Conservation (phyloP, 2,797 vertebrate species). For the Eidolon dupreanum region DNA sequence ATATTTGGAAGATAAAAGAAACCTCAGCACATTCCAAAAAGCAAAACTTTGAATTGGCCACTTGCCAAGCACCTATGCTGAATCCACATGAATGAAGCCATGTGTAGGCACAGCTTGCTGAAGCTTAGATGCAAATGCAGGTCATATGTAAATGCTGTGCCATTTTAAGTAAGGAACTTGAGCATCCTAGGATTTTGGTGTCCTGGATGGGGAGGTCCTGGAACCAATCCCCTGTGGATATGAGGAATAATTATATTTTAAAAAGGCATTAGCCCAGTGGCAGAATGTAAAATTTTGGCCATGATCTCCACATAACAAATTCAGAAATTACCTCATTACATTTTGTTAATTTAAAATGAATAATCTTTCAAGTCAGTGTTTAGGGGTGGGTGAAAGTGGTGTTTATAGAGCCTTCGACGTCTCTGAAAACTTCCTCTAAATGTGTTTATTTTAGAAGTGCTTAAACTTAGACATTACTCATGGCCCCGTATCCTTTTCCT, state of each 20-base stretch:
- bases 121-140: neutral
- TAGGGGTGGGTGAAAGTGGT: neutral
- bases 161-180: neutral
- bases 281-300: neutral
- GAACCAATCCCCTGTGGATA: neutral
- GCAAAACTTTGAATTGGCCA: neutral
- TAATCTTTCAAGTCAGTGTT: neutral
- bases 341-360: conserved; percentile 14
- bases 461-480: neutral
- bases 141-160: neutral
- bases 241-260: neutral
- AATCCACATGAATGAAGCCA: neutral
- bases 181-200: neutral
- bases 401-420: neutral
- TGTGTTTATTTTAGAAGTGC: conserved; percentile 18
- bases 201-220: neutral
- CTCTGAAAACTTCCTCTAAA: neutral
- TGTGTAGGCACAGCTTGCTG: neutral
- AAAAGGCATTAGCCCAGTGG: neutral
- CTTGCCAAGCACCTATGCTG: neutral
- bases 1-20: neutral
- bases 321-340: neutral
- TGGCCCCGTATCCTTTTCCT: neutral
- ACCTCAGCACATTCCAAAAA: neutral
- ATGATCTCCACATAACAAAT: neutral